These are phyloP conservation scores for Ceyx cyanopectus DNA, from an alignment of 2,113 vertebrate species.

Conservation along the genomic window DNA sequence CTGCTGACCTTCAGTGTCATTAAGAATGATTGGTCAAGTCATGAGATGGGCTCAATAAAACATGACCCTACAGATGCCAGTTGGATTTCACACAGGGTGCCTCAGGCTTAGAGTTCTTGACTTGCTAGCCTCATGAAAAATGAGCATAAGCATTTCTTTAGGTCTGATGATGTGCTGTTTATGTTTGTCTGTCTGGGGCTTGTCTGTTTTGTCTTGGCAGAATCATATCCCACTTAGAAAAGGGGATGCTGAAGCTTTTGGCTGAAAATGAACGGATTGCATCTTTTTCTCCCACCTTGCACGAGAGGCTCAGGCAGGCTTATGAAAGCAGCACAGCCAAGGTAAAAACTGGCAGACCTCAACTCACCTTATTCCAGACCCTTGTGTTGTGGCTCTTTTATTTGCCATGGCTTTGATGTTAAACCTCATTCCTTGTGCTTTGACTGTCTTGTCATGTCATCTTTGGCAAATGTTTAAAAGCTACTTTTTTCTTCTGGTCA, in stretches of 20 bases:
- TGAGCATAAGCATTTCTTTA: neutral
- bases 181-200: neutral
- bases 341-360: constrained; percentile 73
- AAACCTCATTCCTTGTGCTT: neutral
- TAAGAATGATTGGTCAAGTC: neutral
- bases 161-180: neutral
- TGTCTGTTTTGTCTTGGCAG: constrained; percentile 69
- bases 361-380: neutral
- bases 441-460: neutral
- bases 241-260: constrained; percentile 90
- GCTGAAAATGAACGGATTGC: constrained; percentile 93
- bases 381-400: neutral
- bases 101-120: neutral
- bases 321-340: constrained; percentile 89
- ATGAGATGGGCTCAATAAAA: neutral
- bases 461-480: neutral
- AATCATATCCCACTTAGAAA: constrained; percentile 89
- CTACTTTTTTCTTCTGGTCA: neutral
- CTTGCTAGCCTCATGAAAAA: neutral
- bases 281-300: constrained; percentile 87
- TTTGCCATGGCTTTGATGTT: neutral
- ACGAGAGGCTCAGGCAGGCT: constrained; percentile 83
- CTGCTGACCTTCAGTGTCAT: neutral
- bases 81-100: neutral
- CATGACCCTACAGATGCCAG: neutral